A percentile compares a stretch with the other conserved stretches of the same genome.
Conservation (phyloP, 2,113 vertebrate genomes). For the Misgurnus mizolepis region DNA sequence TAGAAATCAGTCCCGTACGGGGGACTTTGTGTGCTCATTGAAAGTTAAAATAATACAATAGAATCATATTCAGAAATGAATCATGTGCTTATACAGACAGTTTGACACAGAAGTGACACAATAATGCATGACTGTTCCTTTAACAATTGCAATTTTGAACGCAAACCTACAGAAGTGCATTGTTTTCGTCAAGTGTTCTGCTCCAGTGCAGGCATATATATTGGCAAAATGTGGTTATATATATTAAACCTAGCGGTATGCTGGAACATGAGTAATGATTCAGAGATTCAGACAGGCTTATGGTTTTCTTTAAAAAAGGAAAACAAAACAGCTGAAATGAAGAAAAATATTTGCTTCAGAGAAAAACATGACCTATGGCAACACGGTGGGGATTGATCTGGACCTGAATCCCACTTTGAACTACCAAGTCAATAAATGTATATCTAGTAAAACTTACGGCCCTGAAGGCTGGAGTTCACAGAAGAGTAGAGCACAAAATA, state of each 20-base stretch:
- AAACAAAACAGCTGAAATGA: constrained; percentile 20
- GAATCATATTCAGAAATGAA: too few relatives aligned
- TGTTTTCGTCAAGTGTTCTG: too few relatives aligned
- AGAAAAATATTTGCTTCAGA: constrained; percentile 24
- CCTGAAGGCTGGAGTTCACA: neutral
- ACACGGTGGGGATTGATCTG: constrained; percentile 29
- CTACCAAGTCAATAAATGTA: constrained; percentile 24
- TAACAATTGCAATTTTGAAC: neutral
- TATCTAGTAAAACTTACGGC: constrained; percentile 8
- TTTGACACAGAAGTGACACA: neutral
- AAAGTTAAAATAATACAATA: too few relatives aligned
- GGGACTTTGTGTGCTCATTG: too few relatives aligned
- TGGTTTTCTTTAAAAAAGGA: constrained; percentile 7
- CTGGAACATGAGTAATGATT: constrained; percentile 9
- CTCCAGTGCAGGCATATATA: neutral
- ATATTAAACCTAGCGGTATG: neutral
- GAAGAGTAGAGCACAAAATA: neutral
- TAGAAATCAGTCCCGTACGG: too few relatives aligned
- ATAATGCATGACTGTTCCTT: neutral
- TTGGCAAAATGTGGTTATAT: neutral
- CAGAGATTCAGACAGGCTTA: neutral
- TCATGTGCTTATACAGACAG: too few relatives aligned
- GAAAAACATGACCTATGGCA: constrained; percentile 8
- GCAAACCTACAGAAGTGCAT: neutral
- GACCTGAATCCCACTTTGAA: constrained; percentile 36